Conservation (phyloP, 2,888 invertebrate genomes). For the Phania funesta region DNA sequence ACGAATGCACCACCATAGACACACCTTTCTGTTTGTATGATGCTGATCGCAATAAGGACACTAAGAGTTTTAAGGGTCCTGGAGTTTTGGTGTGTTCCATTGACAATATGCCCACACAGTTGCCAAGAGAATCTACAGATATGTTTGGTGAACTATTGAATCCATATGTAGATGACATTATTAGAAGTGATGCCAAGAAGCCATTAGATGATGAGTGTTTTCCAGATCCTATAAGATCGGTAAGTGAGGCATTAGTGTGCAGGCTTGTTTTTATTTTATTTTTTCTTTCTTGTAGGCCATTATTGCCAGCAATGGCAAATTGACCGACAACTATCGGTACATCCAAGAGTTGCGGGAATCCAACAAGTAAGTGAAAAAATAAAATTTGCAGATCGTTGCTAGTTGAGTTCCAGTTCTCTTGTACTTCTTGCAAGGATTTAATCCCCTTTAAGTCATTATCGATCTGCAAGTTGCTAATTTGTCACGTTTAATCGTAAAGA, state of each 20-base stretch:
- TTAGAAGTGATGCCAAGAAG: slow-evolving; percentile 90
- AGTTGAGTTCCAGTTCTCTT: neutral
- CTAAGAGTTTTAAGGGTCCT: slow-evolving; percentile 96
- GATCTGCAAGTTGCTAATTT: too few relatives aligned
- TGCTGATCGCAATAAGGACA: slow-evolving; percentile 98
- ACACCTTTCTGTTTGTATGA: slow-evolving; percentile 99
- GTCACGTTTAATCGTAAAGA: too few relatives aligned
- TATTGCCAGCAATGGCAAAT: slow-evolving; percentile 95
- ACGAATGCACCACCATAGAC: slow-evolving; percentile 99
- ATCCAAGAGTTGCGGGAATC: slow-evolving; percentile 92
- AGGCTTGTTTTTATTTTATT: neutral
- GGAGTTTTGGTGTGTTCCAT: slow-evolving; percentile 99
- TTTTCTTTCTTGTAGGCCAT: slow-evolving; percentile 87
- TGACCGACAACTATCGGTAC: slow-evolving; percentile 96
- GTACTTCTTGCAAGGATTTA: neutral
- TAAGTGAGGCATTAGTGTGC: slow-evolving; percentile 53
- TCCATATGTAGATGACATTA: slow-evolving; percentile 94
- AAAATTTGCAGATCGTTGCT: neutral
- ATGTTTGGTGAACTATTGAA: slow-evolving; percentile 96
- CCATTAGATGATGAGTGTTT: slow-evolving; percentile 90
- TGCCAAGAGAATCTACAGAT: slow-evolving; percentile 98
- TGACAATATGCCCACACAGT: slow-evolving; percentile 99
- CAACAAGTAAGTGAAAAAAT: slow-evolving; percentile 81
- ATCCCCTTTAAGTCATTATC: neutral
- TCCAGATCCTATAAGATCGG: slow-evolving; percentile 77